phyloP scores from a whole-genome alignment of 2,888 invertebrate species.

The Drosophila maculinotata region DNA sequence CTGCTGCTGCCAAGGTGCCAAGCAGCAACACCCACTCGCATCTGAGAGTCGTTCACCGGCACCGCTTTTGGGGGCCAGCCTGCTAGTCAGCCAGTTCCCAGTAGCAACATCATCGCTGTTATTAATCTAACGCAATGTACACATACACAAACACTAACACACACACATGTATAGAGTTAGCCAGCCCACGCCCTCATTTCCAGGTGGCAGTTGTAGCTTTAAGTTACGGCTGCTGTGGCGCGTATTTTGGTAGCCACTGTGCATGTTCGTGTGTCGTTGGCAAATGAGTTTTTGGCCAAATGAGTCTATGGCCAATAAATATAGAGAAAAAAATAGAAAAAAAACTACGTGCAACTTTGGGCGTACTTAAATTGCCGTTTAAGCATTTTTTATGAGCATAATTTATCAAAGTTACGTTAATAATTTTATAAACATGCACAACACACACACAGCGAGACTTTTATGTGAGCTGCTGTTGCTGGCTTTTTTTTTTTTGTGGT shows the following conservation, averaged over 20 bases:
- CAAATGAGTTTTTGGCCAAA: conserved; percentile 68
- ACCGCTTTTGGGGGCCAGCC: conserved; percentile 46
- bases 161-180: conserved; percentile 3
- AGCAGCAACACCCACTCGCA: conserved; percentile 69
- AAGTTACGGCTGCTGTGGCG: conserved; percentile 50
- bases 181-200: conserved; percentile 41
- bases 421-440: conserved; percentile 62
- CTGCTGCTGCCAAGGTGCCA: conserved; percentile 69
- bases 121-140: conserved; percentile 72
- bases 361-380: conserved; percentile 78
- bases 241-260: conserved; percentile 74
- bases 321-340: conserved; percentile 20
- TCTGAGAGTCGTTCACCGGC: conserved; percentile 66
- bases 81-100: conserved; percentile 47
- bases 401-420: conserved; percentile 79
- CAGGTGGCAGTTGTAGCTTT: conserved; percentile 43
- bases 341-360: conserved; percentile 62
- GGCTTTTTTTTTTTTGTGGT: conserved; percentile 29
- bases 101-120: conserved; percentile 66
- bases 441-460: conserved; percentile 11
- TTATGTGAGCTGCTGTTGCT: conserved; percentile 48
- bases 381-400: conserved; percentile 77
- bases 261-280: conserved; percentile 54
- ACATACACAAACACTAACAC: conserved; percentile 3
- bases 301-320: conserved; percentile 73